Percentiles rank a stretch among this genome's conserved stretches.
phyloP scores from a whole-genome alignment of 2,888 invertebrate species.

The Spisula solida region DNA sequence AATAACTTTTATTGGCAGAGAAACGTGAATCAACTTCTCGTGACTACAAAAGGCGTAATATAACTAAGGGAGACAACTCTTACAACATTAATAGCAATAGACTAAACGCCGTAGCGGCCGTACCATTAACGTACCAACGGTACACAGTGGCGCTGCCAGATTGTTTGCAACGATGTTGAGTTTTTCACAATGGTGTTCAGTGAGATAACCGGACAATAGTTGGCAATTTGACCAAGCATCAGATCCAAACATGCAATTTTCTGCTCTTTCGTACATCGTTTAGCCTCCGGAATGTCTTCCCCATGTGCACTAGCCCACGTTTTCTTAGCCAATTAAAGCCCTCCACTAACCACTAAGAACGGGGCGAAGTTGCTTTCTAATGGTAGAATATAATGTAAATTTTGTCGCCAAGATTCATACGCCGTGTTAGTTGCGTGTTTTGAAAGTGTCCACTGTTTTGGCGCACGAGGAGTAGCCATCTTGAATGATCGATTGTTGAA shows the following conservation, averaged over 20 bases:
- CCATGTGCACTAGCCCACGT: conserved; percentile 53
- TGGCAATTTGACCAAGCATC: conserved; percentile 54
- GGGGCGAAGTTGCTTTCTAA: conserved; percentile 63
- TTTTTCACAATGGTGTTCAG: conserved; percentile 66
- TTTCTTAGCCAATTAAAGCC: conserved; percentile 57
- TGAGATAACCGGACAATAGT: conserved; percentile 54
- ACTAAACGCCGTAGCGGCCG: too few relatives aligned
- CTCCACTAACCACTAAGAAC: conserved; percentile 52
- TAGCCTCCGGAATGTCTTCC: conserved; percentile 42
- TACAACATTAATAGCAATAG: too few relatives aligned
- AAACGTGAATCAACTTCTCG: too few relatives aligned
- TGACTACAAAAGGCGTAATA: too few relatives aligned
- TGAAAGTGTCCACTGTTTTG: conserved; percentile 59
- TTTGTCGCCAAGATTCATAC: conserved; percentile 65
- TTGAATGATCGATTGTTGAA: too few relatives aligned
- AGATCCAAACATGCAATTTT: conserved; percentile 60
- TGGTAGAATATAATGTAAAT: conserved; percentile 61
- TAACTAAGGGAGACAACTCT: too few relatives aligned
- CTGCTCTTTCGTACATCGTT: conserved; percentile 49
- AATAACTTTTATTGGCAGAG: too few relatives aligned
- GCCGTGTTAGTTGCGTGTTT: conserved; percentile 60
- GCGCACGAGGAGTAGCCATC: conserved; percentile 53
- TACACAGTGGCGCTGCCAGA: conserved; percentile 72
- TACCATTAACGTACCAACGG: too few relatives aligned
- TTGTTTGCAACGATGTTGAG: conserved; percentile 58